phyloP scores from a whole-genome alignment of 2,113 vertebrate species.

The Lepus americanus region DNA sequence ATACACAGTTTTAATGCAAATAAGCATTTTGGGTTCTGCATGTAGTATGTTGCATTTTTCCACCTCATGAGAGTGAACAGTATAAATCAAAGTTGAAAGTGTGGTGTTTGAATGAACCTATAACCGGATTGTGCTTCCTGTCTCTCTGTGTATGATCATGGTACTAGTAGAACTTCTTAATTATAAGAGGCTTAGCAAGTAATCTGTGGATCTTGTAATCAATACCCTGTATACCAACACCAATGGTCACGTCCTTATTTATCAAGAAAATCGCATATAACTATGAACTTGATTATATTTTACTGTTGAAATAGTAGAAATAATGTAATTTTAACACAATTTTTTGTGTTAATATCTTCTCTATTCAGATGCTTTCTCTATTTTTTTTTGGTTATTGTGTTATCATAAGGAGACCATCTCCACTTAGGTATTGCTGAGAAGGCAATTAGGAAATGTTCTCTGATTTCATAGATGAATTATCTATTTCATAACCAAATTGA shows the following conservation, averaged over 20 bases:
- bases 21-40: not conserved
- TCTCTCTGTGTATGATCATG: not conserved
- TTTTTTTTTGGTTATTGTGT: not conserved
- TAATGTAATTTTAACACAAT: not conserved
- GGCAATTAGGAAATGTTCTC: not conserved
- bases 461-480: not conserved
- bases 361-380: not conserved
- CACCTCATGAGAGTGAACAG: not conserved
- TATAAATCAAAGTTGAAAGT: not conserved
- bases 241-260: not conserved
- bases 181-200: not conserved
- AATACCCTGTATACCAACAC: not conserved
- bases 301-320: not conserved
- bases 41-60: not conserved
- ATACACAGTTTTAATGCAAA: not conserved
- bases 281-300: not conserved
- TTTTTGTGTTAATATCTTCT: not conserved
- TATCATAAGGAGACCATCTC: not conserved
- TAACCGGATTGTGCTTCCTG: not conserved
- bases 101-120: not conserved
- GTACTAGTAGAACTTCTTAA: not conserved
- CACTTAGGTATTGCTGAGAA: not conserved
- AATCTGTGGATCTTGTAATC: not conserved
- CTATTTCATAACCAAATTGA: not conserved
- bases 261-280: not conserved